These are phyloP conservation scores for Rhodophaea formosa DNA, from an alignment of 2,888 invertebrate genomes.

Conservation along the genomic window DNA sequence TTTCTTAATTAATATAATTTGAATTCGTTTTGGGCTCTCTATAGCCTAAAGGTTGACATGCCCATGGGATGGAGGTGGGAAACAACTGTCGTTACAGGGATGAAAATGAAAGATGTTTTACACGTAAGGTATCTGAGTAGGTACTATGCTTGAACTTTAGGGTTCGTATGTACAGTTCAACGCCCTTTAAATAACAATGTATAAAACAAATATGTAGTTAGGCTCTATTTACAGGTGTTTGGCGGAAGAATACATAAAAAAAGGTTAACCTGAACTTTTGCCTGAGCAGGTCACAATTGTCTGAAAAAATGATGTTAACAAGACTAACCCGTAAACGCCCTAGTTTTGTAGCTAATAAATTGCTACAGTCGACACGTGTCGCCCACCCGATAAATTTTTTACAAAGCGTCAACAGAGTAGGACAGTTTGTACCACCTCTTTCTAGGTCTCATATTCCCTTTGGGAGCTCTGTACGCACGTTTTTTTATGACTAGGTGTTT, in stretches of 20 bases:
- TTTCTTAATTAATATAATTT: no score
- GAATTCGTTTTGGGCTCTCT: no score
- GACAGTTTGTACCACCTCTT: constrained; percentile 5
- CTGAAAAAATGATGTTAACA: constrained; percentile 9
- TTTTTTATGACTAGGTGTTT: no score
- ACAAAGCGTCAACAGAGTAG: constrained; percentile 15
- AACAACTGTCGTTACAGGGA: no score
- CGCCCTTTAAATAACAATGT: no score
- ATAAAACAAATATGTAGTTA: not conserved
- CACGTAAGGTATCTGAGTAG: no score
- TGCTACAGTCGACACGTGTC: constrained; percentile 7
- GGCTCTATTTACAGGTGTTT: not conserved
- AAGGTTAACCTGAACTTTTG: not conserved
- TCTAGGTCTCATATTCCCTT: constrained; percentile 2
- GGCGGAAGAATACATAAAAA: not conserved
- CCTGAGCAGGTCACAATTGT: not conserved
- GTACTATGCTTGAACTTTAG: no score
- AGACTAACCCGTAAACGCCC: constrained; percentile 1
- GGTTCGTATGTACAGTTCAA: no score
- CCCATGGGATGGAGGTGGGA: no score
- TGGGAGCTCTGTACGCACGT: not conserved
- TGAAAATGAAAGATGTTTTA: no score
- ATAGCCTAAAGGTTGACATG: no score
- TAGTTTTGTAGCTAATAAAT: constrained; percentile 19
- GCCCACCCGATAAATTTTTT: constrained; percentile 21